Conservation (phyloP, 2,888 invertebrate species). For the Rosalia funebris region DNA sequence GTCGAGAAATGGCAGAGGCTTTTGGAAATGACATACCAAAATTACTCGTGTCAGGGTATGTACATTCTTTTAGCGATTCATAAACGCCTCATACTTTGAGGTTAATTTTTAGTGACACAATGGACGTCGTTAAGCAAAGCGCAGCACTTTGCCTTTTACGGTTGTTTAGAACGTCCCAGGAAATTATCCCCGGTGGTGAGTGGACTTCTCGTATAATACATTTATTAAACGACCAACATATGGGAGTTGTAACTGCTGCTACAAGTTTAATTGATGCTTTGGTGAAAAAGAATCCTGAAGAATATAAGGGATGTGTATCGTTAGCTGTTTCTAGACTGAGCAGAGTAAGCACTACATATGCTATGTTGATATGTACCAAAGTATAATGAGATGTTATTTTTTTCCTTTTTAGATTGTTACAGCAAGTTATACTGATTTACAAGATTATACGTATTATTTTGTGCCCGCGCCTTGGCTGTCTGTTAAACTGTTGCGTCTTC, state of each 20-base stretch:
- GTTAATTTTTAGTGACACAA: conserved; percentile 81
- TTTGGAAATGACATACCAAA: conserved; percentile 98
- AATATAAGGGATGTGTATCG: conserved; percentile 99
- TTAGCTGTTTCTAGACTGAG: conserved; percentile 97
- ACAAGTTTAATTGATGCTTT: conserved; percentile 97
- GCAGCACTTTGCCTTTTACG: conserved; percentile 96
- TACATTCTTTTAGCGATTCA: conserved; percentile 36
- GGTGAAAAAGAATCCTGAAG: conserved; percentile 98
- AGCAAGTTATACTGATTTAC: conserved; percentile 97
- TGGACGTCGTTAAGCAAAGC: conserved; percentile 99
- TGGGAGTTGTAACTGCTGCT: conserved; percentile 99
- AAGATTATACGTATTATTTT: conserved; percentile 99
- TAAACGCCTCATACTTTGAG: background rate
- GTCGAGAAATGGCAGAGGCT: conserved; percentile 99
- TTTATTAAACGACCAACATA: conserved; percentile 97
- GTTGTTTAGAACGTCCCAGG: conserved; percentile 93
- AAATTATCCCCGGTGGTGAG: conserved; percentile 96
- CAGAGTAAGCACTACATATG: conserved; percentile 69
- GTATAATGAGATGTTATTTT: background rate
- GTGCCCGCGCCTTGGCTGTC: conserved; percentile 99
- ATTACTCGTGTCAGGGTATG: conserved; percentile 93
- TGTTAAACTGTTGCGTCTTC: conserved; percentile 92
- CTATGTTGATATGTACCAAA: conserved; percentile 8
- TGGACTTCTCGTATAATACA: conserved; percentile 99
- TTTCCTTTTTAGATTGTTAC: conserved; percentile 85